These are phyloP conservation scores for Lasioglossum pauxillum DNA, from an alignment of 2,888 invertebrate genomes.

Conservation along the genomic window DNA sequence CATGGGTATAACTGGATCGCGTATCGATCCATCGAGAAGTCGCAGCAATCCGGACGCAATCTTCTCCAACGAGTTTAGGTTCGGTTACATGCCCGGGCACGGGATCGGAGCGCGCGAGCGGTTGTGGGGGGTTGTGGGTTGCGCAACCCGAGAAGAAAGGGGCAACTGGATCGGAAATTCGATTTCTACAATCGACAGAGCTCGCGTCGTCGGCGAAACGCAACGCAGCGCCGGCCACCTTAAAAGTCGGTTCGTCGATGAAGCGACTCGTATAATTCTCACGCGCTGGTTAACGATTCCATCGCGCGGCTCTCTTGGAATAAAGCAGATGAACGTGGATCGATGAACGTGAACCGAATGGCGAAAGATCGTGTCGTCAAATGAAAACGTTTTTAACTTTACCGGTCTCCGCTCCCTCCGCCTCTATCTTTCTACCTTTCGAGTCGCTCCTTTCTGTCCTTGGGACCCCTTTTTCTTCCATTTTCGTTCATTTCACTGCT, in stretches of 20 bases:
- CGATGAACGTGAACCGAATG: conserved; percentile 62
- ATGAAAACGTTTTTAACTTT: conserved; percentile 55
- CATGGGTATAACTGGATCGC: conserved; percentile 9
- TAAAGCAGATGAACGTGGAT: conserved; percentile 55
- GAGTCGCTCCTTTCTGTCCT: neutral
- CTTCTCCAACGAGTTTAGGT: conserved; percentile 34
- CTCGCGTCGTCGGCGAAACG: conserved; percentile 11
- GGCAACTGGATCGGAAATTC: conserved; percentile 16
- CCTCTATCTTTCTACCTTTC: neutral
- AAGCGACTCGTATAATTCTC: conserved; percentile 59
- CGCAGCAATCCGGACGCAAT: conserved; percentile 42
- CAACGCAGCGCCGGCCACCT: neutral
- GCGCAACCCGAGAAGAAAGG: neutral
- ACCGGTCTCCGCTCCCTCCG: neutral
- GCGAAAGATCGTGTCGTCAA: conserved; percentile 40
- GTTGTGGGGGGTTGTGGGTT: neutral
- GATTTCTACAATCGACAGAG: conserved; percentile 45
- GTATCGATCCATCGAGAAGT: conserved; percentile 24
- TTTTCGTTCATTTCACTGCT: conserved; percentile 43
- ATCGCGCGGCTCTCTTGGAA: conserved; percentile 25
- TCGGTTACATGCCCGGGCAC: conserved; percentile 24
- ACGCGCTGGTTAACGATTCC: conserved; percentile 56
- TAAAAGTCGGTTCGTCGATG: conserved; percentile 29
- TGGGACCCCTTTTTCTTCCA: neutral
- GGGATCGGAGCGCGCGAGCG: neutral